Evolutionary conservation across 2,888 invertebrate genomes (phyloP).

Genomic region (Aleiodes alternator): DNA sequence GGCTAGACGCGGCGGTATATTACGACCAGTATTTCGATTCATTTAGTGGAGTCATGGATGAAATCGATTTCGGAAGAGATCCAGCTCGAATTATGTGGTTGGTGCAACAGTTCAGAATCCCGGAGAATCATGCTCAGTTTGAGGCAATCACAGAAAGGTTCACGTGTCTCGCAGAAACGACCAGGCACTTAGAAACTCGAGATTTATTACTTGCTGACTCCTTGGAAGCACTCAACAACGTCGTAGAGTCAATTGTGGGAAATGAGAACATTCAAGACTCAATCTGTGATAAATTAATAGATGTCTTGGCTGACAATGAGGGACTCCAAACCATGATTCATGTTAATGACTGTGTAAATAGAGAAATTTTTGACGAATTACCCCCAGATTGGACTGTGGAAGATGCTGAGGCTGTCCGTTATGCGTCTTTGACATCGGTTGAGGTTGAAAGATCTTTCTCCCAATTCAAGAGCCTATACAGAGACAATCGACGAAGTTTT

Average conservation of each 20-base stretch:
- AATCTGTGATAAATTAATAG: not conserved
- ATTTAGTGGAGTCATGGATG: not conserved
- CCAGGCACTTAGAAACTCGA: constrained; percentile 2
- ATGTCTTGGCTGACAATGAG: not conserved
- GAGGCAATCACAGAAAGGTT: no score
- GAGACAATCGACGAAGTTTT: no score
- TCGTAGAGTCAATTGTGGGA: no score
- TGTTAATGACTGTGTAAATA: not conserved
- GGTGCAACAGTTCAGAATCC: no score
- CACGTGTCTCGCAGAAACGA: not conserved
- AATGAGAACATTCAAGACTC: constrained; percentile 4
- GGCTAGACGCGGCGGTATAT: not conserved
- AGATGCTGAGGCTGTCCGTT: not conserved
- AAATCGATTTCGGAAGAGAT: constrained; percentile 7
- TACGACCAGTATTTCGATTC: not conserved
- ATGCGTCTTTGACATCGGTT: not conserved
- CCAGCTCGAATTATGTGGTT: not conserved
- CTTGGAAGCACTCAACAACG: no score
- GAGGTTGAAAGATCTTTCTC: constrained; percentile 1
- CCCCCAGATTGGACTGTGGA: not conserved
- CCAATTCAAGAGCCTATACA: not conserved
- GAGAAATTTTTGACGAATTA: not conserved
- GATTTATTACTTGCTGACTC: not conserved
- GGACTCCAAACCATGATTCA: no score
- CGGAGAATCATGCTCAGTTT: no score